Conservation (phyloP, 2,888 invertebrate species). For the Rhimphoctona megacephalus region DNA sequence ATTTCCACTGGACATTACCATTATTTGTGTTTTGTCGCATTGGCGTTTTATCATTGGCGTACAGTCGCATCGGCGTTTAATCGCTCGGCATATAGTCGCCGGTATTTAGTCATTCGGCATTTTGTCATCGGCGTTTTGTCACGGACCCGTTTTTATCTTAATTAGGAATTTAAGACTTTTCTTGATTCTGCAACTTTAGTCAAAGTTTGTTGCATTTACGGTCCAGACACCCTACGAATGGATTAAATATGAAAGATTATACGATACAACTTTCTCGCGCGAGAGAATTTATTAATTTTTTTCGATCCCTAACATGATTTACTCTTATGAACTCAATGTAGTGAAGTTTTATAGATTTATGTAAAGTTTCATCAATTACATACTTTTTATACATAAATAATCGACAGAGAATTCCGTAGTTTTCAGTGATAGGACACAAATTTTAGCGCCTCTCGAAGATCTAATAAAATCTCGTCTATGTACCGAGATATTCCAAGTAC, state of each 20-base stretch:
- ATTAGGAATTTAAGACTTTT: not conserved
- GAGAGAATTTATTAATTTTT: not conserved
- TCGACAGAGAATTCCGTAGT: conserved; percentile 19
- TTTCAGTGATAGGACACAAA: conserved; percentile 50
- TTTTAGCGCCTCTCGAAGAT: conserved; percentile 64
- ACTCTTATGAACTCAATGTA: not conserved
- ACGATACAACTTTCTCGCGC: not conserved
- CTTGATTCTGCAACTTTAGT: not conserved
- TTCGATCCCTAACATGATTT: not conserved
- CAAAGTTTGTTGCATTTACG: not conserved
- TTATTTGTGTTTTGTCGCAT: too few relatives aligned
- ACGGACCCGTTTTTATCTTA: too few relatives aligned
- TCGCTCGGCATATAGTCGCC: too few relatives aligned
- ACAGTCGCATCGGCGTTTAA: too few relatives aligned
- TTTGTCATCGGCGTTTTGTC: too few relatives aligned
- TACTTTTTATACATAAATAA: not conserved
- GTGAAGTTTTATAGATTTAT: not conserved
- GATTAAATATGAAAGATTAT: not conserved
- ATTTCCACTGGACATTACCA: too few relatives aligned
- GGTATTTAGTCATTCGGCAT: too few relatives aligned
- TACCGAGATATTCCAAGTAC: conserved; percentile 3
- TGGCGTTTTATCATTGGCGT: too few relatives aligned
- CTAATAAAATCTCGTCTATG: conserved; percentile 20
- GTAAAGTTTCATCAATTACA: not conserved
- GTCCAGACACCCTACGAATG: not conserved